phyloP scores from a whole-genome alignment of 2,113 vertebrate genomes.

The Nesogale talazaci region DNA sequence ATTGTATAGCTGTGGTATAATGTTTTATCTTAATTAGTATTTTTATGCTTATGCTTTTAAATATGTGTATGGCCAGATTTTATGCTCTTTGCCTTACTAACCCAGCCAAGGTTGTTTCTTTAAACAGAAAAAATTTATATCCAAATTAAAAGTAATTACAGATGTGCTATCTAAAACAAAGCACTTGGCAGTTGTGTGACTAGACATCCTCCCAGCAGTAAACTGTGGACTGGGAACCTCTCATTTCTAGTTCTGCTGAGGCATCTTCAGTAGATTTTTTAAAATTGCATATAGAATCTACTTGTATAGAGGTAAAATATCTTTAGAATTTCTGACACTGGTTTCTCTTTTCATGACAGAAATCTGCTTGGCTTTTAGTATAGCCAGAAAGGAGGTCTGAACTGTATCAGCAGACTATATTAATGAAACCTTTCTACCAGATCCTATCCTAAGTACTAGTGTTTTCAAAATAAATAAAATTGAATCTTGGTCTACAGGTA shows the following conservation, averaged over 20 bases:
- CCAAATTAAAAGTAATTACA: conserved; percentile 84
- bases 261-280: background rate
- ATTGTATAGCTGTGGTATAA: conserved; percentile 79
- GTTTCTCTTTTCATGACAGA: background rate
- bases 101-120: conserved; percentile 76
- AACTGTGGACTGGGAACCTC: background rate
- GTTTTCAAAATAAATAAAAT: conserved; percentile 20
- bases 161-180: conserved; percentile 70
- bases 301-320: conserved; percentile 4
- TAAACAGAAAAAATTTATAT: conserved; percentile 77
- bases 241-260: conserved; percentile 30
- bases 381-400: background rate
- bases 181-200: conserved; percentile 33
- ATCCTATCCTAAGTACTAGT: background rate
- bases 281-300: background rate
- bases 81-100: conserved; percentile 74
- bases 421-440: background rate
- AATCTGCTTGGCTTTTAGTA: background rate
- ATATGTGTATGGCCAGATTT: conserved; percentile 78
- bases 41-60: conserved; percentile 85
- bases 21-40: conserved; percentile 87
- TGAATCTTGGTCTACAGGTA: background rate
- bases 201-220: background rate
- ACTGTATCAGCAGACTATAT: background rate
- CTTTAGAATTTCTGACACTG: background rate